Base-by-base conservation (phyloP, 2,888 invertebrate species). In the Acheta domesticus region DNA sequence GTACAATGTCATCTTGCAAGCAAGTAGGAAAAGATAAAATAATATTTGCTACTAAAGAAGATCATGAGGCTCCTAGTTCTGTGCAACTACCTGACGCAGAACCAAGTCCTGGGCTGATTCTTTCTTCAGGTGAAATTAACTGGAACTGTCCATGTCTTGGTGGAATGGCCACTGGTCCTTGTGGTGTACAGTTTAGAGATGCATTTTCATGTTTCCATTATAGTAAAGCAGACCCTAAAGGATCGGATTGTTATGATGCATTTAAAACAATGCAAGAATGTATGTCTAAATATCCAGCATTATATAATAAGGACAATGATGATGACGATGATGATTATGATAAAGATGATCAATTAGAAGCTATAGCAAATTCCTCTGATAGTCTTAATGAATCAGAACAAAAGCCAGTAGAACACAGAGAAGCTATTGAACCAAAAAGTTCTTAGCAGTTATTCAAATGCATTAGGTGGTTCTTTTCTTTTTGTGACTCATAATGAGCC, bases 111-210 rank as follows among this genome's bases (percentile, higher is more conserved):
- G 97, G 97, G 14, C 88, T 97, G n/a, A 92, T 98, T 83, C 88
- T 94, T 80, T 89, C 93, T 1, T 93, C 93, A 87, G 98, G 98
- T 11, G 92, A 94, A 82, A 96, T 98, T 83, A 98, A 98, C 88
- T 98, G 98, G 98, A 94, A 94, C 86, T 98, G 98, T 85, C 98
- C 98, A 0, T 98, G 98, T 86, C 89, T 98, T 62, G 98, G 98
- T 16, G 97, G 97, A n/a, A 97, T 98, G 95, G 96, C 97, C 11
- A 96, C 96, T 0, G 98, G 98, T 0, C 98, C 98, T 0, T 98
- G 98, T 86, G 98, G 97, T 1, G 90, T 93, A 19, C 94, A 96
- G 86, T 98, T 98, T 87, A 89, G 98, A 75, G 94, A 96, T 83
- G 97, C 98, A 2, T 97, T 98, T 87, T 93, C 95, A 49, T 98